Percentiles rank a stretch among this genome's conserved stretches.
Conservation (phyloP, 2,888 invertebrate genomes). For the Neuroscelio doddi region DNA sequence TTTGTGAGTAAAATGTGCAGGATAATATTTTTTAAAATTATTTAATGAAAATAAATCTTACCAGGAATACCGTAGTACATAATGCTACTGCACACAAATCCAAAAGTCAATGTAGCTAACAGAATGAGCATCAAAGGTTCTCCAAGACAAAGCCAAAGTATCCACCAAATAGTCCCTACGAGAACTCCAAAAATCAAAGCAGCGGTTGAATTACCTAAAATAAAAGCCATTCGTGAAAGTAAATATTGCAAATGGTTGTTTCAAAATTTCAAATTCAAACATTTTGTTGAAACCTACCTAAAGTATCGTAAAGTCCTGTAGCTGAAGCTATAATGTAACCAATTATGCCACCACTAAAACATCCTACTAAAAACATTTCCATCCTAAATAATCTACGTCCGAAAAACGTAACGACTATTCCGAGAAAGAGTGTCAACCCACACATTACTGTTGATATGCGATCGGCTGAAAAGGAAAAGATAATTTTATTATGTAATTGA, state of each 20-base stretch:
- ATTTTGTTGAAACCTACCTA: constrained; percentile 41
- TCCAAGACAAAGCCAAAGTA: constrained; percentile 78
- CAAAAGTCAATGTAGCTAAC: constrained; percentile 76
- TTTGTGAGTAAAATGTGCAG: too few species aligned
- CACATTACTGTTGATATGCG: constrained; percentile 62
- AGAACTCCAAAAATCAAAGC: constrained; percentile 75
- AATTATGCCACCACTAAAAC: constrained; percentile 75
- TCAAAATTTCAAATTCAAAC: too few species aligned
- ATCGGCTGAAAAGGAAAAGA: constrained; percentile 55
- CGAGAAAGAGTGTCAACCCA: constrained; percentile 75
- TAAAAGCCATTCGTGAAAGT: not conserved
- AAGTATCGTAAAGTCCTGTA: constrained; percentile 24
- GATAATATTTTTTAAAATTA: too few species aligned
- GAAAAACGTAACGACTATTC: constrained; percentile 77
- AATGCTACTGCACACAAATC: constrained; percentile 77
- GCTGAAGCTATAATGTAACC: constrained; percentile 72
- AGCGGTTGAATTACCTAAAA: constrained; percentile 74
- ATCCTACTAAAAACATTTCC: constrained; percentile 78
- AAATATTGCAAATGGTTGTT: too few species aligned
- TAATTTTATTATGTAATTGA: not conserved
- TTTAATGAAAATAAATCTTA: constrained; percentile 63
- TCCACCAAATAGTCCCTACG: constrained; percentile 77
- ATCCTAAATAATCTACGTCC: constrained; percentile 79
- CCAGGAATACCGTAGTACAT: constrained; percentile 77
- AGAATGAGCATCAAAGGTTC: constrained; percentile 76